Conservation (phyloP, 2,888 invertebrate species). For the Neoascia interrupta region DNA sequence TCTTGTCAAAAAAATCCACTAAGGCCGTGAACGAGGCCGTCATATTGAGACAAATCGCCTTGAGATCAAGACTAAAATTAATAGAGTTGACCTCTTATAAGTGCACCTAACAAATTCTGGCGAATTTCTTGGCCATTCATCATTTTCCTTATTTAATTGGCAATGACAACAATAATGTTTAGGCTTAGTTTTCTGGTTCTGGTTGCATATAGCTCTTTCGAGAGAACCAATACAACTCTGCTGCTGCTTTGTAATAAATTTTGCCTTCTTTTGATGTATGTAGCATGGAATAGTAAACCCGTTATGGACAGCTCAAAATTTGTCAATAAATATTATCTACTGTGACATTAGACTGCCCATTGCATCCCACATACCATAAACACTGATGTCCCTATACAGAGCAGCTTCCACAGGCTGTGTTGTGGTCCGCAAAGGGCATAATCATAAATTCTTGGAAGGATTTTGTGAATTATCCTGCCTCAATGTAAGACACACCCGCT, state of each 20-base stretch:
- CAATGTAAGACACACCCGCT: slow-evolving; percentile 5
- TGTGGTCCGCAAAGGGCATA: slow-evolving; percentile 1
- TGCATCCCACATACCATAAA: slow-evolving; percentile 21
- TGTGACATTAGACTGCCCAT: slow-evolving; percentile 28
- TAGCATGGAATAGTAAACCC: neutral
- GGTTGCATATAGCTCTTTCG: neutral
- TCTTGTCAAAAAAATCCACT: no score
- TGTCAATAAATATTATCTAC: slow-evolving; percentile 30
- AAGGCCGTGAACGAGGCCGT: no score
- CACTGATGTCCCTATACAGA: slow-evolving; percentile 1
- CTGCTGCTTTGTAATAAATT: neutral
- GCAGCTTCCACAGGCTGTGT: neutral
- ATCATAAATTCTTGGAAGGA: slow-evolving; percentile 42
- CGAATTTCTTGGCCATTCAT: neutral
- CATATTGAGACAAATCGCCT: no score
- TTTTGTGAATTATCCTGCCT: slow-evolving; percentile 27
- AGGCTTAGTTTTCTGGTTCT: no score
- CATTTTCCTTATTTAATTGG: neutral
- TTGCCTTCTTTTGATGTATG: neutral
- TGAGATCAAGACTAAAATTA: no score
- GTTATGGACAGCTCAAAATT: neutral
- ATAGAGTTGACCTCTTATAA: no score
- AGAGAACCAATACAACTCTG: neutral
- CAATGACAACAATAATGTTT: slow-evolving; percentile 20
- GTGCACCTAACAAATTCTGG: no score